These are phyloP conservation scores for Cabera pusaria DNA, from an alignment of 2,888 invertebrate genomes.

Conservation along the genomic window DNA sequence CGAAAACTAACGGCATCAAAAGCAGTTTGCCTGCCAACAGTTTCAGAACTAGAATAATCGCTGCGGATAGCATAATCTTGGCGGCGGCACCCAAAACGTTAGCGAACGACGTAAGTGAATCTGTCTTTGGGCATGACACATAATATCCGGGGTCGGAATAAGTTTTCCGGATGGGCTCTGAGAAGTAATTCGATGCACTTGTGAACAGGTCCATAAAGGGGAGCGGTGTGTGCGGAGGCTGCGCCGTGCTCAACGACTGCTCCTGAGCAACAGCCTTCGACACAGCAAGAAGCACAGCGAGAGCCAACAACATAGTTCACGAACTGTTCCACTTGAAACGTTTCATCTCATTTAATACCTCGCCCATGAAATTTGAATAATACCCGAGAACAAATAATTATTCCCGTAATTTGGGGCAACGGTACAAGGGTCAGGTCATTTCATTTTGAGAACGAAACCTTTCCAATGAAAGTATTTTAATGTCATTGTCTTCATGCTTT, in stretches of 20 bases:
- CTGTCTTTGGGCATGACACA: conserved; percentile 64
- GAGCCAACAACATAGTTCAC: conserved; percentile 64
- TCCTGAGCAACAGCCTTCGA: conserved; percentile 58
- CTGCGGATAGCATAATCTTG: conserved; percentile 73
- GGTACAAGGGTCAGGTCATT: conserved; percentile 54
- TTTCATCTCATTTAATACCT: conserved; percentile 67
- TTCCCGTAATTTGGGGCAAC: conserved; percentile 54
- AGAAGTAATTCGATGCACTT: conserved; percentile 62
- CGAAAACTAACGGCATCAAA: conserved; percentile 62
- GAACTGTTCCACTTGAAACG: conserved; percentile 68
- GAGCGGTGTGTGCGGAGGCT: conserved; percentile 47
- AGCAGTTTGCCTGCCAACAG: conserved; percentile 67
- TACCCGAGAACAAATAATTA: conserved; percentile 61
- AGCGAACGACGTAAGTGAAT: conserved; percentile 66
- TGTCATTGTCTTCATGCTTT: conserved; percentile 27
- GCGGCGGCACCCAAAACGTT: conserved; percentile 71
- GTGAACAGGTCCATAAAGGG: conserved; percentile 70
- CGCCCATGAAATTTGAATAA: conserved; percentile 71
- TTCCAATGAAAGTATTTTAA: conserved; percentile 41
- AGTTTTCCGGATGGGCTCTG: conserved; percentile 63
- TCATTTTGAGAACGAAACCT: conserved; percentile 44
- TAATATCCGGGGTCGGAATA: conserved; percentile 58
- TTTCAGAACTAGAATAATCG: conserved; percentile 67
- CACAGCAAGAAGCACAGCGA: conserved; percentile 59
- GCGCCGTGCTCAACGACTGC: conserved; percentile 56